These are phyloP conservation scores for Galemys pyrenaicus DNA, from an alignment of 2,113 vertebrate species.

Conservation along the genomic window DNA sequence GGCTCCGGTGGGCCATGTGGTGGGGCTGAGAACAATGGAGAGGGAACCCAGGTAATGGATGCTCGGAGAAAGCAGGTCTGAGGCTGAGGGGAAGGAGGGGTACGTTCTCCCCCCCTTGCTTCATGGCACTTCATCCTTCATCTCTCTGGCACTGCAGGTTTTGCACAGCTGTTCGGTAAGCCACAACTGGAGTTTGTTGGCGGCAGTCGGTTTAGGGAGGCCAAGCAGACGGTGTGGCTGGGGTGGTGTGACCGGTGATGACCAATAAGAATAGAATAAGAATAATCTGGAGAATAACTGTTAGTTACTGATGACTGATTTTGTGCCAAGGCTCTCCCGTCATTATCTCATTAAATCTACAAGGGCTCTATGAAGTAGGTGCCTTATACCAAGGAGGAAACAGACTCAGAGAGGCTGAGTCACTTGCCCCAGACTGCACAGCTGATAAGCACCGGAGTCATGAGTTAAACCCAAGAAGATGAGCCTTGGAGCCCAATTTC, in stretches of 20 bases:
- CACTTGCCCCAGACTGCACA: not conserved
- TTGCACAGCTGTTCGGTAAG: slow-evolving; percentile 13
- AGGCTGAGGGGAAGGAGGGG: not conserved
- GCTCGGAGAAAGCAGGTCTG: not conserved
- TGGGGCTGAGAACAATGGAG: not conserved
- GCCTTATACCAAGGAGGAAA: not conserved
- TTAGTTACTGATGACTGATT: not conserved
- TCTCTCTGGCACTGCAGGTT: not conserved
- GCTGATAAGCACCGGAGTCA: not conserved
- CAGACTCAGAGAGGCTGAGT: slow-evolving; percentile 13
- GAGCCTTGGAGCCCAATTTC: not conserved
- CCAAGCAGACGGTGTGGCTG: not conserved
- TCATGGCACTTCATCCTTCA: slow-evolving; percentile 51
- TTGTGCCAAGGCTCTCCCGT: not conserved
- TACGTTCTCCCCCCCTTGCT: not conserved
- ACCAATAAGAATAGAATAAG: not conserved
- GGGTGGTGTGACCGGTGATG: not conserved
- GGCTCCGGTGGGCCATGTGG: not conserved
- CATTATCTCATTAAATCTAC: not conserved
- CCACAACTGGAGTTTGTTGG: not conserved
- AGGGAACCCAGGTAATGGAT: slow-evolving; percentile 50
- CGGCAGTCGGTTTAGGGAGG: not conserved
- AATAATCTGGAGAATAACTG: not conserved
- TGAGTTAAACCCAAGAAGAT: not conserved
- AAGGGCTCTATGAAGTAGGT: not conserved